Base-by-base conservation (phyloP, 2,888 invertebrate genomes). In the Crocallis elinguaria region DNA sequence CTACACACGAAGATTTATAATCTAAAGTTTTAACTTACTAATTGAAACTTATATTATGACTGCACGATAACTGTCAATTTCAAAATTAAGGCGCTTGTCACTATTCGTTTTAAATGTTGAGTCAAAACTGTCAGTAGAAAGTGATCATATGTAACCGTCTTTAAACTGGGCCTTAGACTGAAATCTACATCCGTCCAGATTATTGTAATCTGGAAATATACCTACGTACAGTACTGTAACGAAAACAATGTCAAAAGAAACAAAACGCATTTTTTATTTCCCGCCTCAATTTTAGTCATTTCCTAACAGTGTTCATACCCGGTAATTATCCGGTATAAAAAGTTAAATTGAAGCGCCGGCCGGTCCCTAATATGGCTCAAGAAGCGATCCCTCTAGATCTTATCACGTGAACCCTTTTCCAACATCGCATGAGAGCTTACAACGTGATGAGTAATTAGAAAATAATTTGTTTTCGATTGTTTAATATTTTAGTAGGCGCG, bases 381-480 rank as follows among this genome's bases (percentile, higher is more conserved):
- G 27, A 14, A 25, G 11, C 12, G 6, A 29, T n/a, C 27, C 12
- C 21, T 11, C 6, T 25, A 50, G 43, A 42, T 60, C 9, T 36
- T 60, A 60, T 60, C 60, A 9, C 23, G 19, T 35, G 29, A 45
- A 52, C 57, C 57, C 57, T 60, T 60, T 55, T 37, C 37, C 41
- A 27, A 41, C 49, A 59, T 49, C 50, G 44, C 45, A 50, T 48
- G 41, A 27, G 54, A 42, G 48, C 50, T 49, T 36, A 30, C 23
- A 8, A 13, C 13, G 9, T 23, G 12, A 23, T 42, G 35, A 39
- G 49, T 49, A 55, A 55, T 59, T 52, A 49, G 25, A 37, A 53
- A 53, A 46, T 45, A 49, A 49, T 39, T 39, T 13, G 23, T 14
- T n/a, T 11, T 33, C 6, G 14, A 41, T 39, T 36, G 25, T 39